Evolutionary conservation across 1,140 invertebrate species (phyloP).

Genomic region (Drosophila suzukii): DNA sequence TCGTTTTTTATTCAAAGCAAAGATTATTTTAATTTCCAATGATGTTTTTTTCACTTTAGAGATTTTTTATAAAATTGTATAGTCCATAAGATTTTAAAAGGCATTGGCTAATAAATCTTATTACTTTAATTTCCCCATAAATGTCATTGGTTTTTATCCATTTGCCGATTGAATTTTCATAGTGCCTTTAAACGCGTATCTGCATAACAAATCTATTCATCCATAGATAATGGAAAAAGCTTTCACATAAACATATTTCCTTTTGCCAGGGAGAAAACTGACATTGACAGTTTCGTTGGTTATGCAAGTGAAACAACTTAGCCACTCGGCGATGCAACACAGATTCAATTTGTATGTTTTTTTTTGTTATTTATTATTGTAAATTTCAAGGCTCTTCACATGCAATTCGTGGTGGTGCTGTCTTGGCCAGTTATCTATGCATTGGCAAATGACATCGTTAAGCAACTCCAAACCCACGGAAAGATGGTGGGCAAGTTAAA

Average conservation of each 20-base stretch:
- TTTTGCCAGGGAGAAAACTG: constrained; percentile 15
- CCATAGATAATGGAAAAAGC: constrained; percentile 25
- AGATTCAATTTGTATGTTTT: constrained; percentile 17
- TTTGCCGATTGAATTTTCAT: neutral
- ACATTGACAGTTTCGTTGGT: constrained; percentile 34
- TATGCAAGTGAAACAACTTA: constrained; percentile 22
- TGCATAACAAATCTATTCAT: constrained; percentile 18
- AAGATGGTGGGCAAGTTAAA: constrained; percentile 16
- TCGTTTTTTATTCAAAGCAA: too few relatives aligned
- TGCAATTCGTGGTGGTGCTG: constrained; percentile 21
- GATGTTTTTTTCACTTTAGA: too few relatives aligned
- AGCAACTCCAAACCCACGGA: constrained; percentile 28
- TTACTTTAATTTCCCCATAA: neutral
- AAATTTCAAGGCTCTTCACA: constrained; percentile 37
- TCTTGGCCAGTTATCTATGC: constrained; percentile 31
- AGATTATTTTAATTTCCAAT: neutral
- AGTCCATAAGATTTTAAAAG: too few relatives aligned
- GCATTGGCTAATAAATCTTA: neutral
- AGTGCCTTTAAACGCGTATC: neutral
- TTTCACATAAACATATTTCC: constrained; percentile 33
- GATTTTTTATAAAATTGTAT: too few relatives aligned
- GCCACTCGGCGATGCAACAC: constrained; percentile 25
- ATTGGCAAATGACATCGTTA: constrained; percentile 54
- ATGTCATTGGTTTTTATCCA: neutral
- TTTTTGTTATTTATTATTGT: constrained; percentile 24